These are phyloP conservation scores for Sarotherodon lohbergeri DNA, from an alignment of 2,113 vertebrate genomes.

Conservation along the genomic window DNA sequence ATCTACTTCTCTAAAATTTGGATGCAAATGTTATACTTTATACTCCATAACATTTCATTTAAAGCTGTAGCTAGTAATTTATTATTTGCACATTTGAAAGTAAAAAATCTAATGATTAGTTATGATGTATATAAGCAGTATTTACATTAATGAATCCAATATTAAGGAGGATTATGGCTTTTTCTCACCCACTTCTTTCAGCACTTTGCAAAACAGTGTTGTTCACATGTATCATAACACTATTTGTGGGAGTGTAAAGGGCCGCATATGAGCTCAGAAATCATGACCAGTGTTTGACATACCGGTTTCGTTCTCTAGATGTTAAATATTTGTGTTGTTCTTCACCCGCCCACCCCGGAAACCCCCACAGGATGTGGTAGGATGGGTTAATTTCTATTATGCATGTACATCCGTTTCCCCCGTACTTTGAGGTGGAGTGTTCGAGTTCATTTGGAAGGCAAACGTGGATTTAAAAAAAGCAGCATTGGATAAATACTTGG, in stretches of 20 bases:
- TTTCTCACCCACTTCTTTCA: not conserved
- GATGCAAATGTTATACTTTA: not conserved
- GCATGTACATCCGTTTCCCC: not conserved
- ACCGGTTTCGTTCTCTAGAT: not conserved
- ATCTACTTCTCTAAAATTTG: not conserved
- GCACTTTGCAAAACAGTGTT: not conserved
- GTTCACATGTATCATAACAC: accelerated
- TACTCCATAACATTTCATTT: no score
- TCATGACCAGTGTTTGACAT: not conserved
- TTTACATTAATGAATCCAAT: not conserved
- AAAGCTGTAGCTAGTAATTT: not conserved
- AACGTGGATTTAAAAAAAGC: not conserved
- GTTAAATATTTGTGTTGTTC: not conserved
- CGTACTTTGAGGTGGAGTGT: accelerated
- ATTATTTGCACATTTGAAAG: not conserved
- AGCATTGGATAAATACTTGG: accelerated
- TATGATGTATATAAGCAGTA: not conserved
- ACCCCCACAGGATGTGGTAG: accelerated
- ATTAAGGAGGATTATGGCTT: not conserved
- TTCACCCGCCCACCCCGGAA: not conserved
- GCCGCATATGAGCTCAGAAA: not conserved
- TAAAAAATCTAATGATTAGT: not conserved
- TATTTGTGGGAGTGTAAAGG: not conserved
- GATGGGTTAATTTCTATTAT: not conserved
- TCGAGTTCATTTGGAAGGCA: not conserved